Evolutionary conservation across 2,888 invertebrate species (phyloP), one percentile per base, ranked within the genome.

Genomic region (Leptinotarsa tumamoca): DNA sequence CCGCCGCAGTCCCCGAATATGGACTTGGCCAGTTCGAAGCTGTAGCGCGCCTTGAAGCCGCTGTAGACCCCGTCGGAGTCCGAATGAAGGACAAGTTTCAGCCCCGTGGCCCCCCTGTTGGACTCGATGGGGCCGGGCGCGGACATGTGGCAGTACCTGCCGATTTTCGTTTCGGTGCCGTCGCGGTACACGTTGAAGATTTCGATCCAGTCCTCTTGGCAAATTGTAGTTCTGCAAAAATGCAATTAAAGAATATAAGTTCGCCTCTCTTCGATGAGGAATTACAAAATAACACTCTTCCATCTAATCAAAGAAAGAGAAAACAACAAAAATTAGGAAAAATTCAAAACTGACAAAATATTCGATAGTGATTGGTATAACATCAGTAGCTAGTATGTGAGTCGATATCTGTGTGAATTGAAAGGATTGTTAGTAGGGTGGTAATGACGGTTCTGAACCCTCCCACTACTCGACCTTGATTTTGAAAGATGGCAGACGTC

Each of bases 51-150:
- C 88, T 97, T 97, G 89, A 99, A 99, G 43, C 99, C 99, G 84
- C 97, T 97, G 81, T 95, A 96, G 68, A 98, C 97, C 74, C 94
- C 94, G 81, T 95, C 94, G 49, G 92, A 91, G 88, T 98, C 95
- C 51, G 98, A 96, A 87, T 96, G 95, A 84, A 99, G 92, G 73
- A 97, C 92, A 76, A 98, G 93, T 86, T 96, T 95, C 81, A 99
- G 92, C 56, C 96, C 96, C 78, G 94, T 92, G 61, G 97, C 95
- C 27, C 97, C 96, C 79, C 94, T 93, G 84, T 95, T 95, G 72
- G 98, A 97, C 89, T 98, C 96, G 83, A 98, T 94, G 66, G 99
- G 99, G 67, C 98, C 99, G 15, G 99, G 99, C 72, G 96, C 94
- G 79, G 96, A 95, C 84, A 92, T 91, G 79, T 95, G 94, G 90